phyloP scores from a whole-genome alignment of 1,140 invertebrate genomes.

The Pachypsylla venusta region DNA sequence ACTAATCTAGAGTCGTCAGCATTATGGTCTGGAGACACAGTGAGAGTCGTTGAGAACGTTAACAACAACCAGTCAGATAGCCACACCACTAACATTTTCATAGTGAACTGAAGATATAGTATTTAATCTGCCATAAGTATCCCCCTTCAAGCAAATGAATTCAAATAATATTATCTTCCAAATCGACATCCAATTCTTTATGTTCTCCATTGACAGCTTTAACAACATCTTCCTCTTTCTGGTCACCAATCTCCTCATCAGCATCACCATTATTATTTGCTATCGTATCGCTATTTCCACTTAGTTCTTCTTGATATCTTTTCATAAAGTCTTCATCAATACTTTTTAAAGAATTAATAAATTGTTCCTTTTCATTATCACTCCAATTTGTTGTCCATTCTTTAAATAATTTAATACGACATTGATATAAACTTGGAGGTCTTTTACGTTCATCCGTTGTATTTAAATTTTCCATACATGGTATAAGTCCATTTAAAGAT shows the following conservation, averaged over 20 bases:
- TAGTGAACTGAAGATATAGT: too few species aligned
- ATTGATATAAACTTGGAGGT: conserved; percentile 74
- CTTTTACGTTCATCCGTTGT: conserved; percentile 40
- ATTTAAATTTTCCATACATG: conserved; percentile 45
- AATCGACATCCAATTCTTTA: neutral
- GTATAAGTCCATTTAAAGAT: conserved; percentile 56
- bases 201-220: neutral
- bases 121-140: too few species aligned
- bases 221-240: neutral
- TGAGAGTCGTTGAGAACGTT: too few species aligned
- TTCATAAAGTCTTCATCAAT: conserved; percentile 51
- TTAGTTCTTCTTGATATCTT: conserved; percentile 45
- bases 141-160: too few species aligned
- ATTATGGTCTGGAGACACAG: too few species aligned
- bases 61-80: too few species aligned
- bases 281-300: neutral
- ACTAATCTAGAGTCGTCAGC: too few species aligned
- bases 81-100: too few species aligned
- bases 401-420: conserved; percentile 70
- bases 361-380: conserved; percentile 49
- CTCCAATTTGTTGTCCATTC: conserved; percentile 75
- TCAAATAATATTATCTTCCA: neutral
- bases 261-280: neutral
- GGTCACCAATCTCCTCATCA: conserved; percentile 9
- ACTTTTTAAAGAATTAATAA: conserved; percentile 50